These are phyloP conservation scores for Sardinella longiceps DNA, from an alignment of 2,797 vertebrate species.

Conservation along the genomic window DNA sequence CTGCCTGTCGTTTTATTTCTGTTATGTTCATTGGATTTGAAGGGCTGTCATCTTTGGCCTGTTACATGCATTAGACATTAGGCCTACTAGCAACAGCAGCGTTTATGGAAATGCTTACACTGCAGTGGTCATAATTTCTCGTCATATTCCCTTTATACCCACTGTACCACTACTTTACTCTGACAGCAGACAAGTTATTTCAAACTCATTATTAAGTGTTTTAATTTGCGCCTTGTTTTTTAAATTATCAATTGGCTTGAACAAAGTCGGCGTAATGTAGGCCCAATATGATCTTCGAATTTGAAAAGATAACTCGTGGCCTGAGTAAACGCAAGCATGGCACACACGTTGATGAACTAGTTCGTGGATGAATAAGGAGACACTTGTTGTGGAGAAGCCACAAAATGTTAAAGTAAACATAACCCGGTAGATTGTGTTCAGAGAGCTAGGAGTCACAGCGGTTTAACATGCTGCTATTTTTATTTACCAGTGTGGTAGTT, in stretches of 20 bases:
- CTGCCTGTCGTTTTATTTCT: background rate
- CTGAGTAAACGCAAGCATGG: background rate
- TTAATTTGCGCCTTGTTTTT: background rate
- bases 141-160: background rate
- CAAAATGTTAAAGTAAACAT: background rate
- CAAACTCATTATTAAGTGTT: conserved; percentile 6
- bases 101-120: conserved; percentile 11
- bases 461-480: background rate
- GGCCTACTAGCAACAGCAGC: conserved; percentile 24
- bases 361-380: background rate
- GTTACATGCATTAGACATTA: conserved; percentile 12
- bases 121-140: background rate
- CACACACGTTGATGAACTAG: background rate
- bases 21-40: background rate
- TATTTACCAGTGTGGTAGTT: background rate
- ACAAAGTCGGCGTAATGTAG: background rate
- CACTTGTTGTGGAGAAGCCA: conserved; percentile 9
- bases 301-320: background rate
- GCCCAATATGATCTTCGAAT: background rate
- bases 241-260: background rate
- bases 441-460: background rate
- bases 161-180: background rate
- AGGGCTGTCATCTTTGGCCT: conserved; percentile 1
- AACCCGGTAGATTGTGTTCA: background rate
- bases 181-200: background rate